Percentiles rank a stretch among this genome's conserved stretches.
phyloP scores from a whole-genome alignment of 1,140 invertebrate species.

The Zaprionus capensis region DNA sequence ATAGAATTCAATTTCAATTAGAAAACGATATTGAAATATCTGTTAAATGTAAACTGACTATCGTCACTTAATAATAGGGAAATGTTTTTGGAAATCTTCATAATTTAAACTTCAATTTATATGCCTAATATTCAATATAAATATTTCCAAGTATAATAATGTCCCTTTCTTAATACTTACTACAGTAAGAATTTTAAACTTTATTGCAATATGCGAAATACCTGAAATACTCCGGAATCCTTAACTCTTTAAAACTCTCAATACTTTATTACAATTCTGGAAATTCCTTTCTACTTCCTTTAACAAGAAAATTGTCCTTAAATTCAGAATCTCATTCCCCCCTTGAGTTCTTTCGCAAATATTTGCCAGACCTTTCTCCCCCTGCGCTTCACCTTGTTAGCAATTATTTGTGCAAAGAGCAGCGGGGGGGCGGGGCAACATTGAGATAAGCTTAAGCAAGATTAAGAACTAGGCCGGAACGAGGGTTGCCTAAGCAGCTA shows the following conservation, averaged over 20 bases:
- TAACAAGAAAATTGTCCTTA: slow-evolving; percentile 1
- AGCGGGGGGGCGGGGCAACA: background rate
- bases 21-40: no score
- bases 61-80: no score
- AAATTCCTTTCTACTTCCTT: background rate
- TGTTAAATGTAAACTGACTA: no score
- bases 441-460: slow-evolving; percentile 43
- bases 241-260: background rate
- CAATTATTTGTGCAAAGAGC: slow-evolving; percentile 41
- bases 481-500: slow-evolving; percentile 18
- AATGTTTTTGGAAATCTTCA: no score
- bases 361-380: slow-evolving; percentile 25
- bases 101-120: no score
- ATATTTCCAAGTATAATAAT: no score
- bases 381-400: slow-evolving; percentile 13
- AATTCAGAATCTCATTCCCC: background rate
- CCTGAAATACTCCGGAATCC: background rate
- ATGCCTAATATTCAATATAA: no score
- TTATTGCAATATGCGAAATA: no score
- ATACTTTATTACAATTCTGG: background rate
- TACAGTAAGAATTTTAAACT: no score
- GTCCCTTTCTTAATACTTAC: no score
- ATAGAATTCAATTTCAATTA: no score
- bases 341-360: slow-evolving; percentile 32
- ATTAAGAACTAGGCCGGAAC: slow-evolving; percentile 32